Percentiles rank a stretch among this genome's conserved stretches.
Evolutionary conservation across 2,797 vertebrate species (phyloP).

Genomic region (Limosa lapponica): DNA sequence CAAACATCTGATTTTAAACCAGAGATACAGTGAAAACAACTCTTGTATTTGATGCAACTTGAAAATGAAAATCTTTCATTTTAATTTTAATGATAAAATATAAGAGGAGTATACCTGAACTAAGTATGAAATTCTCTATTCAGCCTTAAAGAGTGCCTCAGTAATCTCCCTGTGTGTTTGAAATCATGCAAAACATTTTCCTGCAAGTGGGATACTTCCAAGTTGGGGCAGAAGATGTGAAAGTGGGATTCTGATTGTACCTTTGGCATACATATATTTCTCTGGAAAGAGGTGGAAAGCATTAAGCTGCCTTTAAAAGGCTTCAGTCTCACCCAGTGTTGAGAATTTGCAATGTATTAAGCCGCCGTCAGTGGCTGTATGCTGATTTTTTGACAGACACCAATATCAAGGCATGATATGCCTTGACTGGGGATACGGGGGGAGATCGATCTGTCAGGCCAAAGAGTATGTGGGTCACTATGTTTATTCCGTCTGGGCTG

Average conservation of each 20-base stretch:
- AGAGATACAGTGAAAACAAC: background rate
- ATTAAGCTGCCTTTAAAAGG: background rate
- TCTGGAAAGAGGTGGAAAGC: background rate
- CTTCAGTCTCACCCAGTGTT: background rate
- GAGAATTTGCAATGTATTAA: background rate
- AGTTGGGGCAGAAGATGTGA: background rate
- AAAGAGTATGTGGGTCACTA: background rate
- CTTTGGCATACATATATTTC: fast-evolving
- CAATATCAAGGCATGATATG: fast-evolving
- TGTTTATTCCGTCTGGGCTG: background rate
- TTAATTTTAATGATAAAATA: background rate
- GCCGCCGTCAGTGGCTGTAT: fast-evolving
- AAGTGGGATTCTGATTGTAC: background rate
- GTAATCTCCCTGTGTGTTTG: background rate
- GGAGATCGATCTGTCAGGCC: background rate
- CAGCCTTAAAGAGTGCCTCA: background rate
- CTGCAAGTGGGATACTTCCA: background rate
- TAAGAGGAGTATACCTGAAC: background rate
- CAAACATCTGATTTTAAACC: background rate
- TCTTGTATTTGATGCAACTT: background rate
- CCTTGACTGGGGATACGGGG: fast-evolving
- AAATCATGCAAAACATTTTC: background rate
- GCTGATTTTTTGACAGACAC: background rate
- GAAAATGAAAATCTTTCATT: background rate
- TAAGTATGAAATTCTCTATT: background rate